These are phyloP conservation scores for Thrips palmi DNA, from an alignment of 1,140 invertebrate genomes.

Conservation along the genomic window DNA sequence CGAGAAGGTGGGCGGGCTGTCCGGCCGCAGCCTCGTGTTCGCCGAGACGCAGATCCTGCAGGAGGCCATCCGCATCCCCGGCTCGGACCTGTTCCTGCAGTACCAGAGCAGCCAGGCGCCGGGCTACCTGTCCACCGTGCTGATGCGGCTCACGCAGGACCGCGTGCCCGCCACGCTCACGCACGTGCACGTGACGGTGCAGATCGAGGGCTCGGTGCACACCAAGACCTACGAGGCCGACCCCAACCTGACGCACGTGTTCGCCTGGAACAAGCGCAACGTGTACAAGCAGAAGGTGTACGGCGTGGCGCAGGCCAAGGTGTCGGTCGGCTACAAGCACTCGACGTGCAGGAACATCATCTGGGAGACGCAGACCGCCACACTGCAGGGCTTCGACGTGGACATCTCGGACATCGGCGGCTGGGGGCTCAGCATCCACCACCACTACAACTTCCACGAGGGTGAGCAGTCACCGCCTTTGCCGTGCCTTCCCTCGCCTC, in stretches of 20 bases:
- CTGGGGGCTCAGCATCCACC: slow-evolving; percentile 95
- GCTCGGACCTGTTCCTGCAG: slow-evolving; percentile 75
- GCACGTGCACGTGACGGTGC: slow-evolving; percentile 74
- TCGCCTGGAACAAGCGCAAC: slow-evolving; percentile 93
- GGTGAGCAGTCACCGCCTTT: too few species aligned
- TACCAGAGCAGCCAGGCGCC: slow-evolving; percentile 84
- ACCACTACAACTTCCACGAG: slow-evolving; percentile 96
- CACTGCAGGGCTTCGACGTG: slow-evolving; percentile 89
- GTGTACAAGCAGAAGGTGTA: slow-evolving; percentile 94
- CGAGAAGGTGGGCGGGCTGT: slow-evolving; percentile 61
- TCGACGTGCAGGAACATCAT: slow-evolving; percentile 65
- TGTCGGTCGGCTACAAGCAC: slow-evolving; percentile 90
- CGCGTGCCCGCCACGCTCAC: slow-evolving; percentile 59
- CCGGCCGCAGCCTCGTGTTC: slow-evolving; percentile 63
- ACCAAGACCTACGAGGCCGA: slow-evolving; percentile 89
- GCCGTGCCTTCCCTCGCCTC: too few species aligned
- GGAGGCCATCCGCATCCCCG: slow-evolving; percentile 83
- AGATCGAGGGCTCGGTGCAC: slow-evolving; percentile 80
- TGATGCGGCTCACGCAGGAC: slow-evolving; percentile 72
- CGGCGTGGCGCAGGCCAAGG: slow-evolving; percentile 66
- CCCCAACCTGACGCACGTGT: slow-evolving; percentile 82
- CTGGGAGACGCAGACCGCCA: slow-evolving; percentile 87
- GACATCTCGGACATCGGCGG: slow-evolving; percentile 92
- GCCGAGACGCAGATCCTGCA: slow-evolving; percentile 88
- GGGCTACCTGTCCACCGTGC: slow-evolving; percentile 80